Evolutionary conservation across 1,140 invertebrate species (phyloP), one percentile per base, ranked within the genome.

Genomic region (Euwallacea fornicatus): DNA sequence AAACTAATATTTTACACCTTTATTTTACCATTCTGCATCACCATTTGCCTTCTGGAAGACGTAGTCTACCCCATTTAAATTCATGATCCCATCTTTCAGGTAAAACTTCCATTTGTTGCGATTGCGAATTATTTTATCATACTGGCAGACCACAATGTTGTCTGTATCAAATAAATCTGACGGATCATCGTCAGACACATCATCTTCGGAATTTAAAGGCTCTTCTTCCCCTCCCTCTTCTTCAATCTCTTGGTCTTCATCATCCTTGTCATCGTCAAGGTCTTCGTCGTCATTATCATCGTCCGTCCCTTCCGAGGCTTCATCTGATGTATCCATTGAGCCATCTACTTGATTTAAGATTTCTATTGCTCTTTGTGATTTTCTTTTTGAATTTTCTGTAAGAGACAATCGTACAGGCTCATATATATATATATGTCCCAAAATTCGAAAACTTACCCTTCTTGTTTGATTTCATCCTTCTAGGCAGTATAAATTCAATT

Each of bases 91-190:
- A 86, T 99, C 97, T 86, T 99, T 99, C 64, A 99, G 85, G 84
- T 97, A 95, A 83, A 99, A 99, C 85, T 99, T 99, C 98, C 98
- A 99, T 83, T 97, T 97, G 80, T 98, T 98, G 78, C 97, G 90
- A 80, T 93, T 97, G 81, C 98, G 88, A 72, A 95, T 97, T 69
- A 99, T 98, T 92, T 99, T 99, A 84, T 99, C 97, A 86, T 98
- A 99, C 81, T 99, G 98, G 82, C 98, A 99, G 42, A 99, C 97
- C 72, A 99, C 95, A 66, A 99, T 96, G 87, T 99, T 98, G 74
- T 98, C 97, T 59, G 97, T 97, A 78, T 98, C 97, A 85, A 98
- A 98, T 79, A 98, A 85, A 81, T 97, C 96, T 71, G 89, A 87
- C 0, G 95, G 91, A 82, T 99, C 97, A 78, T 98, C 97, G 81